Conservation (phyloP, 2,888 invertebrate species). For the Cosmopolites sordidus region DNA sequence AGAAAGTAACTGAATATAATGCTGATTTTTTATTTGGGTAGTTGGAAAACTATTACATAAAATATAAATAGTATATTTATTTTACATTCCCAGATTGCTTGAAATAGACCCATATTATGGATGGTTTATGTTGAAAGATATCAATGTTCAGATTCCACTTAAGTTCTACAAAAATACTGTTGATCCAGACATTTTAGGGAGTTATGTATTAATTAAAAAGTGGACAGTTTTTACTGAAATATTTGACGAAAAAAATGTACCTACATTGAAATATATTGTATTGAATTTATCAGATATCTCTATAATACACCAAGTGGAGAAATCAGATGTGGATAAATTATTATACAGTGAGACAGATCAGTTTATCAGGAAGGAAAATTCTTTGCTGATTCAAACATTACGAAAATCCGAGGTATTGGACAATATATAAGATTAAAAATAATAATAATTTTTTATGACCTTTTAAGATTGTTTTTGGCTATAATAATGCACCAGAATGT, state of each 20-base stretch:
- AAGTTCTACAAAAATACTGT: conserved; percentile 2
- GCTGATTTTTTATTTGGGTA: conserved; percentile 17
- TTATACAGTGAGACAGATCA: conserved; percentile 4
- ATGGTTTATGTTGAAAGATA: conserved; percentile 6
- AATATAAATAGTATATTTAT: not conserved
- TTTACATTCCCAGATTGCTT: not conserved
- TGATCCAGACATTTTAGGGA: conserved; percentile 4
- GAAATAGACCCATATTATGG: not conserved
- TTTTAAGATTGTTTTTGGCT: conserved; percentile 13
- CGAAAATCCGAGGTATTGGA: conserved; percentile 14
- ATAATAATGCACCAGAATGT: conserved; percentile 8
- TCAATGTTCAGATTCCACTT: conserved; percentile 4
- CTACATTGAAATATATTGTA: conserved; percentile 12
- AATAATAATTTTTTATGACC: no score
- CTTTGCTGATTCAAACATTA: not conserved
- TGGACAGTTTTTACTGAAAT: conserved; percentile 15
- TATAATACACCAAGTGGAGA: not conserved
- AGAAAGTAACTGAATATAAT: conserved; percentile 1
- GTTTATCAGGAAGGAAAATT: not conserved
- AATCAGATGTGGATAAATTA: not conserved
- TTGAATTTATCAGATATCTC: conserved; percentile 7
- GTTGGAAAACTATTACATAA: no score
- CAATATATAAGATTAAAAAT: no score
- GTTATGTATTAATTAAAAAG: conserved; percentile 11
- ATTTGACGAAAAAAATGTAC: conserved; percentile 1